phyloP scores from a whole-genome alignment of 2,113 vertebrate species.

The Paradisaea rubra region DNA sequence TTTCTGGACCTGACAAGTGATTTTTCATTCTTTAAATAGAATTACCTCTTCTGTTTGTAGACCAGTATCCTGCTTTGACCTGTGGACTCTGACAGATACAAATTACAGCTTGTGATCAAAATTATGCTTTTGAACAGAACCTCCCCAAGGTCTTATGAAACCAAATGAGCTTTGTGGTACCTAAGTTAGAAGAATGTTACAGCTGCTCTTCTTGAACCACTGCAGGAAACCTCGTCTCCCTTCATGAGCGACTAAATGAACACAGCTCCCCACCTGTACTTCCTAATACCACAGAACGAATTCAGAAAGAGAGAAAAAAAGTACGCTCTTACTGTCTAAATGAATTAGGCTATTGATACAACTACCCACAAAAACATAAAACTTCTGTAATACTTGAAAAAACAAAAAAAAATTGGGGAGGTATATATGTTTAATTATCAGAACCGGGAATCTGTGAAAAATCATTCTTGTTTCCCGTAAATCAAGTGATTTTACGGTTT shows the following conservation, averaged over 20 bases:
- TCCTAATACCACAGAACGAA: background rate
- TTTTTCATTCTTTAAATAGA: slow-evolving; percentile 46
- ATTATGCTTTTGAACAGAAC: background rate
- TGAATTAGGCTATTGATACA: background rate
- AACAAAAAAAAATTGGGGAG: background rate
- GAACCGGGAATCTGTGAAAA: background rate
- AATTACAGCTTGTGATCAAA: background rate
- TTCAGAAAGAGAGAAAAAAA: background rate
- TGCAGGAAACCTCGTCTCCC: background rate
- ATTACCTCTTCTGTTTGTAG: background rate
- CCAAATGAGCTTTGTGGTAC: background rate
- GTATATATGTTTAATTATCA: background rate
- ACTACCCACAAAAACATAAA: background rate
- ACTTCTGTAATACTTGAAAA: background rate
- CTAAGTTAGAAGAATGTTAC: background rate
- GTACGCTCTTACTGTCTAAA: background rate
- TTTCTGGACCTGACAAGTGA: slow-evolving; percentile 32
- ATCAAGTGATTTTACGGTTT: background rate
- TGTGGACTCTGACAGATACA: slow-evolving; percentile 3
- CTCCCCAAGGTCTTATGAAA: background rate
- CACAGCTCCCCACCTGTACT: background rate
- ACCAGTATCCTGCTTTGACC: slow-evolving; percentile 5
- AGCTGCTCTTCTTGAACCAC: background rate
- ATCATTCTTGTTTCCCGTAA: background rate
- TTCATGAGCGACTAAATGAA: background rate